These are phyloP conservation scores for Pilophorus perplexus DNA, from an alignment of 2,888 invertebrate genomes.

Conservation along the genomic window DNA sequence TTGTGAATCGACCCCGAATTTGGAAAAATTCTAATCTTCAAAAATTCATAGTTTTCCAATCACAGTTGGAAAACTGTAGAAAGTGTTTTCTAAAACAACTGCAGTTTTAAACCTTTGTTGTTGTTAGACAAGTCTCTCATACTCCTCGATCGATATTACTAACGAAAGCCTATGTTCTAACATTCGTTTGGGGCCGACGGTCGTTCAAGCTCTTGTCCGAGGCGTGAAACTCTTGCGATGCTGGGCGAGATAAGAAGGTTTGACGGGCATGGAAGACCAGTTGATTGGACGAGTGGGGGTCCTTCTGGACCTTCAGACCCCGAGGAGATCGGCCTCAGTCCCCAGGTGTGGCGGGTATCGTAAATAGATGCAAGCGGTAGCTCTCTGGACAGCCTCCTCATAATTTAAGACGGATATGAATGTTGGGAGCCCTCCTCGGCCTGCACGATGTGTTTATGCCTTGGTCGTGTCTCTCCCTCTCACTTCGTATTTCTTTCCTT, in stretches of 20 bases:
- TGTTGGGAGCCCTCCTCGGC: conserved; percentile 24
- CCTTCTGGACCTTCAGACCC: not conserved
- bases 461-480: conserved; percentile 22
- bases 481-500: conserved; percentile 14
- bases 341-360: conserved; percentile 39
- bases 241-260: conserved; percentile 11
- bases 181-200: no score
- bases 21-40: no score
- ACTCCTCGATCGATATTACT: no score
- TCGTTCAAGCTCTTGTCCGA: no score
- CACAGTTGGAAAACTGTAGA: no score
- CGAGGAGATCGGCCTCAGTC: not conserved
- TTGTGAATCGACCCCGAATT: no score
- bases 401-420: conserved; percentile 40
- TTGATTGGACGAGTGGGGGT: conserved; percentile 4
- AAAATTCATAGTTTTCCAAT: no score
- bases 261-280: conserved; percentile 9
- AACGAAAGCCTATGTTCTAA: no score
- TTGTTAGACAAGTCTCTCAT: no score
- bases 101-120: no score
- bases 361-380: conserved; percentile 36
- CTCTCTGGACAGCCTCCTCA: conserved; percentile 33
- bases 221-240: conserved; percentile 23
- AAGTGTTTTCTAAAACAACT: no score
- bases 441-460: conserved; percentile 28